Conservation (phyloP, 2,888 invertebrate species). For the Cephus sareptanus region DNA sequence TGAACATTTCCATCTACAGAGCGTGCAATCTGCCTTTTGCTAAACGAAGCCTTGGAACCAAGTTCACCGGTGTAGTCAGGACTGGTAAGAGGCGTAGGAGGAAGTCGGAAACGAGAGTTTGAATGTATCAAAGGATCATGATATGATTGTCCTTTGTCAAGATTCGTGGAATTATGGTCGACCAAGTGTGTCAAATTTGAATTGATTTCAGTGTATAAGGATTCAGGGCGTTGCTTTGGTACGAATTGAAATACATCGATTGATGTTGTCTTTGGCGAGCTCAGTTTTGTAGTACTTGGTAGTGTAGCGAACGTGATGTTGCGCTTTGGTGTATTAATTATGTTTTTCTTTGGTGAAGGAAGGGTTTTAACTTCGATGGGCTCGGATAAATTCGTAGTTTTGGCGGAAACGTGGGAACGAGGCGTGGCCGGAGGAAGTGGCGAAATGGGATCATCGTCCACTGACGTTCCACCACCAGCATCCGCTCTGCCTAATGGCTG, state of each 20-base stretch:
- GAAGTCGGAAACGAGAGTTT: conserved; percentile 52
- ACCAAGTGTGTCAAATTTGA: background rate
- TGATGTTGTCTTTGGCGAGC: conserved; percentile 28
- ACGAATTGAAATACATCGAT: conserved; percentile 24
- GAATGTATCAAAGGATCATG: conserved; percentile 27
- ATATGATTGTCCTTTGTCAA: conserved; percentile 28
- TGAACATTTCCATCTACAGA: conserved; percentile 57
- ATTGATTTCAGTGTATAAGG: conserved; percentile 31
- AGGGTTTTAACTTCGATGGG: conserved; percentile 44
- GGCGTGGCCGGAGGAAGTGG: conserved; percentile 35
- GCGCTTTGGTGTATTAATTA: conserved; percentile 44
- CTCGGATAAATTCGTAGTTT: conserved; percentile 39
- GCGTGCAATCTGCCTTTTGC: conserved; percentile 63
- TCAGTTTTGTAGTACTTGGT: conserved; percentile 29
- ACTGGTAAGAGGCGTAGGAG: conserved; percentile 60
- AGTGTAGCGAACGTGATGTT: conserved; percentile 53
- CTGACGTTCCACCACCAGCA: conserved; percentile 54
- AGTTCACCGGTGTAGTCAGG: conserved; percentile 47
- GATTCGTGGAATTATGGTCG: conserved; percentile 18
- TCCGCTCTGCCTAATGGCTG: conserved; percentile 53
- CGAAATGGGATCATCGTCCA: conserved; percentile 51
- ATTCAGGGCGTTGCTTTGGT: conserved; percentile 30
- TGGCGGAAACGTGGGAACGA: conserved; percentile 9
- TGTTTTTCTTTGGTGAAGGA: conserved; percentile 44
- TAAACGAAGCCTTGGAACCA: conserved; percentile 48